Base-by-base conservation (phyloP, 2,888 invertebrate species). In the Liposcelis brunnea region DNA sequence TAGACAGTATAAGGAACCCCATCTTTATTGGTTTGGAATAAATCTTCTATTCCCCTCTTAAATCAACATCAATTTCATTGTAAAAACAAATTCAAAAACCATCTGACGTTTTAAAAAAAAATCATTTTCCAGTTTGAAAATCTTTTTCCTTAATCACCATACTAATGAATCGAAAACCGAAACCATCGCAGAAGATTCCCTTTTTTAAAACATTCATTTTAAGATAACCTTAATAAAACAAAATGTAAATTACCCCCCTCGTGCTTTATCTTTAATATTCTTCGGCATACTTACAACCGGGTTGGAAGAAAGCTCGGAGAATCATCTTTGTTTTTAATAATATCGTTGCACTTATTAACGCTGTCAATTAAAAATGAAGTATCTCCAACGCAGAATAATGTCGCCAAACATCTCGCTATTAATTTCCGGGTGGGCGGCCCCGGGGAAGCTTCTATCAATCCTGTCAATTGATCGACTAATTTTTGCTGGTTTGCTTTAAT, bases 311-410 rank as follows among this genome's bases (percentile, higher is more conserved):
- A 93, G 55, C 89, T 90, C 0, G 93, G 93, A 1, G 95, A 94
- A 62, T 98, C 97, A 70, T 98, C 97, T 61, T 93, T 94, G 55
- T 87, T 89, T 64, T 86, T 89, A 47, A 97, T 73, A 53, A 94
- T 85, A 59, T 98, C 97, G 68, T 97, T 98, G 68, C 97, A 97
- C 55, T 87, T 85, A 65, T 97, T 97, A 45, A 98, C 91, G 2
- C 94, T 93, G 55, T 94, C 93, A 62, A 97, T 97, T 36, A 99
- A 74, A 48, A 90, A 70, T 63, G 94, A 94, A 32, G 97, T 93
- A 62, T 98, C 97, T 1, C 97, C 98, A 12, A 97, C 91, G 49
- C 89, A 89, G 68, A 95, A 98, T 35, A 98, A 68, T 1, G 90
- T 91, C 0, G 94, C 93, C 50, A 95, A 67, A 59, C 90, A 90